A percentile compares a stretch with the other conserved stretches of the same genome.
phyloP scores from a whole-genome alignment of 2,113 vertebrate genomes.

The Pachypanchax playfairii region DNA sequence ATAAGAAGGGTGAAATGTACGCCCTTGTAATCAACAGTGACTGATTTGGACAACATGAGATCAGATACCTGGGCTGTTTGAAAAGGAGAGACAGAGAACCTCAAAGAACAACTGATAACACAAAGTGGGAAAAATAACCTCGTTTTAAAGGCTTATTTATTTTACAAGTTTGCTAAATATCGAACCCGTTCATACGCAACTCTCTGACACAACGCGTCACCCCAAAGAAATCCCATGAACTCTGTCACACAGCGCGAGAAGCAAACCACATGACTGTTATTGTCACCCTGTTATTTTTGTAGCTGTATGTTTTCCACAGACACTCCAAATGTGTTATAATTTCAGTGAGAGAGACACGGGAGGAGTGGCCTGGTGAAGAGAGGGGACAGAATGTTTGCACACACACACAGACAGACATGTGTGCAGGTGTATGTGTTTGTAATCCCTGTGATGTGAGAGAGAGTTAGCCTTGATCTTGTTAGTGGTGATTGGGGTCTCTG shows the following conservation, averaged over 20 bases:
- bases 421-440: slow-evolving; percentile 59
- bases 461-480: slow-evolving; percentile 80
- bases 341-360: slow-evolving; percentile 35
- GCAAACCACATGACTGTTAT: slow-evolving; percentile 54
- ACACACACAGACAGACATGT: slow-evolving; percentile 39
- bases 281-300: slow-evolving; percentile 70
- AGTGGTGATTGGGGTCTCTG: slow-evolving; percentile 75
- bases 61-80: slow-evolving; percentile 28
- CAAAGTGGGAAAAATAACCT: background rate
- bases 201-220: slow-evolving; percentile 19
- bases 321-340: slow-evolving; percentile 73
- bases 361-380: slow-evolving; percentile 46
- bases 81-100: slow-evolving; percentile 16
- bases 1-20: slow-evolving; percentile 44
- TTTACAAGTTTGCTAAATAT: slow-evolving; percentile 1
- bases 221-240: slow-evolving; percentile 58
- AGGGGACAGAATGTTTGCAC: slow-evolving; percentile 40
- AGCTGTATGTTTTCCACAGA: slow-evolving; percentile 64
- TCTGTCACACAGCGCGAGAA: slow-evolving; percentile 62
- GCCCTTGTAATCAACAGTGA: slow-evolving; percentile 37
- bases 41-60: slow-evolving; percentile 35
- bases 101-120: slow-evolving; percentile 10
- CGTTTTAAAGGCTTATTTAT: background rate
- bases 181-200: too few relatives aligned
- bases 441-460: slow-evolving; percentile 48